Conservation (phyloP, 1,140 invertebrate genomes). For the Dendrolimus punctatus region DNA sequence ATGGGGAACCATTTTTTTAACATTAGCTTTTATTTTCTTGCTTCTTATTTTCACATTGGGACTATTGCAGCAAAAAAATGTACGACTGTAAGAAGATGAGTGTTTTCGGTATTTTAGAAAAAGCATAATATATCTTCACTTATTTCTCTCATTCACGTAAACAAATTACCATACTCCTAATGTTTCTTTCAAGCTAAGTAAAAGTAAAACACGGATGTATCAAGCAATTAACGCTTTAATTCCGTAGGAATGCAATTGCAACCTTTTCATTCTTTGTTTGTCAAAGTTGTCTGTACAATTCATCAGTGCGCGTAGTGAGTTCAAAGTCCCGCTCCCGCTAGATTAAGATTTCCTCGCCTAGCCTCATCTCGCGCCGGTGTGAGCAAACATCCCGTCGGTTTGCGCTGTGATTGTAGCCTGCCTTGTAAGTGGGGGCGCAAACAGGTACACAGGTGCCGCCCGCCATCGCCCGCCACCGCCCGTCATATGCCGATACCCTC, state of each 20-base stretch:
- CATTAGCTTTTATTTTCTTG: too few relatives aligned
- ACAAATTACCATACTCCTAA: too few relatives aligned
- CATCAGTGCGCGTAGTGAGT: constrained; percentile 9
- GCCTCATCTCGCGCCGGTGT: constrained; percentile 20
- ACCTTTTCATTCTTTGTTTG: constrained; percentile 1
- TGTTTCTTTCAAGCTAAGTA: too few relatives aligned
- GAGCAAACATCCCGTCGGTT: constrained; percentile 36
- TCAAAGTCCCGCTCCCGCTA: constrained; percentile 28
- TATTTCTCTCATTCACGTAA: too few relatives aligned
- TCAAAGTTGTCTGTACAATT: constrained; percentile 8
- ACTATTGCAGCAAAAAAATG: too few relatives aligned
- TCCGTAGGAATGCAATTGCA: neutral
- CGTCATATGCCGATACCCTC: constrained; percentile 38
- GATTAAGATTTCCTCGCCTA: constrained; percentile 61
- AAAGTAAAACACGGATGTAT: too few relatives aligned
- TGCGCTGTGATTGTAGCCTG: constrained; percentile 47
- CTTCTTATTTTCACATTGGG: too few relatives aligned
- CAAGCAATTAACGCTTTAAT: too few relatives aligned
- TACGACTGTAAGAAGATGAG: too few relatives aligned
- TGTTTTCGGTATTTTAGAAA: too few relatives aligned
- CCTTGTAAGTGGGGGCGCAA: constrained; percentile 54
- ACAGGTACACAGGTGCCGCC: constrained; percentile 57
- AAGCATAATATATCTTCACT: too few relatives aligned
- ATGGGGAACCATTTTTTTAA: too few relatives aligned
- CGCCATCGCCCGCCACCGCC: constrained; percentile 21